phyloP scores from a whole-genome alignment of 2,797 vertebrate species.

The Eremophila alpestris region DNA sequence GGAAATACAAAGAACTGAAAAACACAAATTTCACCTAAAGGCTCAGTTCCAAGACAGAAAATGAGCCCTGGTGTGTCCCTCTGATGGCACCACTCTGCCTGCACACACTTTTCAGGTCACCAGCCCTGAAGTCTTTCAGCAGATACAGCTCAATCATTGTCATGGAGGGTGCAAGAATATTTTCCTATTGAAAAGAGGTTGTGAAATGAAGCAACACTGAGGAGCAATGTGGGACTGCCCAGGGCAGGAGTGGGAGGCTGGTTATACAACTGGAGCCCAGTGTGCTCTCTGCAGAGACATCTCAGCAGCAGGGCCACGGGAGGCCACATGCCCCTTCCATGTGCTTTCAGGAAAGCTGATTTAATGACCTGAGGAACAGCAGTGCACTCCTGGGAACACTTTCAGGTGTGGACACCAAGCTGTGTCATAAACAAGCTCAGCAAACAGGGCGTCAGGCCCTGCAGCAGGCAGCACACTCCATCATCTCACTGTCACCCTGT shows the following conservation, averaged over 20 bases:
- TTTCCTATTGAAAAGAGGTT: background rate
- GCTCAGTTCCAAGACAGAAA: background rate
- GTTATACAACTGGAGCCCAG: conserved; percentile 23
- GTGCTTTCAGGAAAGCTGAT: conserved; percentile 63
- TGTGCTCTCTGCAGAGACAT: background rate
- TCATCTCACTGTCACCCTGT: background rate
- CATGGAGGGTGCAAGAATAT: background rate
- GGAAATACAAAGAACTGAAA: background rate
- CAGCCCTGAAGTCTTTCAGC: background rate
- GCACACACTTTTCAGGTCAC: background rate
- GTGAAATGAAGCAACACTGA: background rate
- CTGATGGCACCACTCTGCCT: background rate
- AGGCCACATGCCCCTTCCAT: conserved; percentile 22
- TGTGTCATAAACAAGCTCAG: background rate
- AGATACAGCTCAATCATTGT: background rate
- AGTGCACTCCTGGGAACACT: conserved; percentile 16
- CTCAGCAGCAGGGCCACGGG: background rate
- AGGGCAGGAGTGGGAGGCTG: conserved; percentile 4
- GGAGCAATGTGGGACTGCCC: background rate
- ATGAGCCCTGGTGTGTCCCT: background rate
- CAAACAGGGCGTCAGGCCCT: conserved; percentile 7
- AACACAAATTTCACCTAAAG: background rate
- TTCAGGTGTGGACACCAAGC: conserved; percentile 36
- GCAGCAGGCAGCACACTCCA: background rate
- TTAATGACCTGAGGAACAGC: conserved; percentile 33